Evolutionary conservation across 2,113 vertebrate genomes (phyloP), one percentile per base, ranked within the genome.

Genomic region (Entelurus aequoreus): DNA sequence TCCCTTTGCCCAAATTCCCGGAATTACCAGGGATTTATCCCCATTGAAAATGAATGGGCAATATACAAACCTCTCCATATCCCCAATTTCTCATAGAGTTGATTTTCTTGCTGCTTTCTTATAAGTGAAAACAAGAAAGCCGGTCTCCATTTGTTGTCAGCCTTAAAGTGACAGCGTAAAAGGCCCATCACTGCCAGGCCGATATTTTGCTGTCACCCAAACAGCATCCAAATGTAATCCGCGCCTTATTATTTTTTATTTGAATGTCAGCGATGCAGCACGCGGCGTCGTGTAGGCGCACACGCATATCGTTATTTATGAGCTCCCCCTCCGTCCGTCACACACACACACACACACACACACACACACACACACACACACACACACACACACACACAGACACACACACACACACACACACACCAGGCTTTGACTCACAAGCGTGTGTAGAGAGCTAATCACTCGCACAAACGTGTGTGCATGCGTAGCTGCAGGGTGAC

Each of bases 141-240:
- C 13, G 8, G 8, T 9, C 35, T 4, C 14, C 21, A 47, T 38
- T 19, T 57, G 60, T 46, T 53, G 21, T 62, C 69, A 62, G 68
- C 76, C 63, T 74, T 84, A 76, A 84, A 83, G 65, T 74, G 73
- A 76, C 55, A 58, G 42, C 66, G 67, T 75, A 70, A 78, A 77
- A 86, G 72, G 59, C 69, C 42, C 69, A 73, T 81, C 71, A 79
- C 61, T 70, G 68, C 65, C 65, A 73, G 60, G 61, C 62, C 58
- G 71, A 62, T 69, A 69, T 78, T 68, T 79, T 36, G 46, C 69
- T 65, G 65, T 75, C 72, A 80, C 75, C 72, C 71, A 71, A 77
- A 67, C 48, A 63, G 61, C 64, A 66, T 72, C 52, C 21, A 65
- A 66, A 67, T 78, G 50, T 65, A 69, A 65, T 72, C 62, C 61